A percentile compares a stretch with the other conserved stretches of the same genome.
Evolutionary conservation across 2,888 invertebrate species (phyloP).

Genomic region (Tachina lurida): DNA sequence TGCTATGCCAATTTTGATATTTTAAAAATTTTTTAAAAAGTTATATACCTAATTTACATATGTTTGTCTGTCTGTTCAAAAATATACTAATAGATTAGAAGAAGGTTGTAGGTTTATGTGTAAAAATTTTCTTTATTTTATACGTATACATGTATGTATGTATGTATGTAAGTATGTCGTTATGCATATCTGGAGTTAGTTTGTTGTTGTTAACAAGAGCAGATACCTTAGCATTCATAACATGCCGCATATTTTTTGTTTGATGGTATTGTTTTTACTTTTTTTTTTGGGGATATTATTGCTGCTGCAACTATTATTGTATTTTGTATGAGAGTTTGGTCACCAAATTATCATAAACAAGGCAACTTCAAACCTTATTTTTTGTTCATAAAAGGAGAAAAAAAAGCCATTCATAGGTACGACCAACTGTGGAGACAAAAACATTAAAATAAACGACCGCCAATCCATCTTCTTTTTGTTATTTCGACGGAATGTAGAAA

Average conservation of each 20-base stretch:
- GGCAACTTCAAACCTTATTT: slow-evolving; percentile 33
- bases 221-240: slow-evolving; percentile 63
- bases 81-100: slow-evolving; percentile 66
- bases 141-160: slow-evolving; percentile 30
- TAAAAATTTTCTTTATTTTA: slow-evolving; percentile 8
- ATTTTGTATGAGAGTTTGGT: slow-evolving; percentile 63
- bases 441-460: slow-evolving; percentile 80
- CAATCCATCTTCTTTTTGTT: slow-evolving; percentile 64
- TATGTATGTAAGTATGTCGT: not conserved
- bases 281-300: slow-evolving; percentile 3
- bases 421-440: slow-evolving; percentile 74
- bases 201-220: slow-evolving; percentile 41
- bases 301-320: slow-evolving; percentile 30
- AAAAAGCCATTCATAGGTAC: slow-evolving; percentile 43
- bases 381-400: slow-evolving; percentile 2
- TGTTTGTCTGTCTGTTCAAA: not conserved
- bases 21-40: no score
- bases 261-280: slow-evolving; percentile 29
- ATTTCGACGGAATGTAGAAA: slow-evolving; percentile 54
- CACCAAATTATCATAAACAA: slow-evolving; percentile 59
- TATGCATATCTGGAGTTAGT: not conserved
- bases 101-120: slow-evolving; percentile 45
- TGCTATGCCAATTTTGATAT: no score
- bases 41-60: no score
- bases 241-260: slow-evolving; percentile 62